A percentile compares a stretch with the other conserved stretches of the same genome.
Conservation (phyloP, 2,888 invertebrate species). For the Sinohyriopsis cumingii region DNA sequence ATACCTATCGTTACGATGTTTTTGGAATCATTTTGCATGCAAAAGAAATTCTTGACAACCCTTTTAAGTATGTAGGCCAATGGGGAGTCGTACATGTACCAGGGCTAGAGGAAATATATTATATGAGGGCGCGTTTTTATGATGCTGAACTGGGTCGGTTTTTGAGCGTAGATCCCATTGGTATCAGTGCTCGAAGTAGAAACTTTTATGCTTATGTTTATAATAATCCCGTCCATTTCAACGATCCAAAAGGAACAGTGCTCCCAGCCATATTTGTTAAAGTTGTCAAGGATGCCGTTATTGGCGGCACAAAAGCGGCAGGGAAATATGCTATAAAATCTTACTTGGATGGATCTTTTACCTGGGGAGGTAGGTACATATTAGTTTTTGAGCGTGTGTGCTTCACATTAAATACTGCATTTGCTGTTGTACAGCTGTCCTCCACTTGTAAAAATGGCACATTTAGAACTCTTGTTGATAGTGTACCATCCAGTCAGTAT, state of each 20-base stretch:
- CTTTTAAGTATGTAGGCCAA: slow-evolving; percentile 21
- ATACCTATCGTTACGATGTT: slow-evolving; percentile 5
- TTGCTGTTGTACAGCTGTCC: no score
- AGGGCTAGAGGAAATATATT: slow-evolving; percentile 9
- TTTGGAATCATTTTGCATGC: slow-evolving; percentile 8
- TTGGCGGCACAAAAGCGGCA: no score
- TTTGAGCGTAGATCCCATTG: slow-evolving; percentile 13
- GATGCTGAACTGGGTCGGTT: slow-evolving; percentile 18
- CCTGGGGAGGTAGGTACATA: no score
- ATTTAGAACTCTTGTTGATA: no score
- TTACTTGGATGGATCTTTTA: no score
- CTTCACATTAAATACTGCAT: no score
- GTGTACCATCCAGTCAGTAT: no score
- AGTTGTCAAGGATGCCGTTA: no score
- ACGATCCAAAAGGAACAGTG: slow-evolving; percentile 18
- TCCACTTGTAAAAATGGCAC: no score
- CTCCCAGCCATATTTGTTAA: no score
- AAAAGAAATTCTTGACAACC: not conserved
- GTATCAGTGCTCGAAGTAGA: slow-evolving; percentile 10
- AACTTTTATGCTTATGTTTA: slow-evolving; percentile 21
- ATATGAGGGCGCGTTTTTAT: slow-evolving; percentile 17
- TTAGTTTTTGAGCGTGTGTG: no score
- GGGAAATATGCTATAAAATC: no score
- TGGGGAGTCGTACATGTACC: slow-evolving; percentile 19
- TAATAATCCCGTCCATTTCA: slow-evolving; percentile 20